Evolutionary conservation across 1,140 invertebrate genomes (phyloP), one percentile per base, ranked within the genome.

Genomic region (Drosophila mojavensis): DNA sequence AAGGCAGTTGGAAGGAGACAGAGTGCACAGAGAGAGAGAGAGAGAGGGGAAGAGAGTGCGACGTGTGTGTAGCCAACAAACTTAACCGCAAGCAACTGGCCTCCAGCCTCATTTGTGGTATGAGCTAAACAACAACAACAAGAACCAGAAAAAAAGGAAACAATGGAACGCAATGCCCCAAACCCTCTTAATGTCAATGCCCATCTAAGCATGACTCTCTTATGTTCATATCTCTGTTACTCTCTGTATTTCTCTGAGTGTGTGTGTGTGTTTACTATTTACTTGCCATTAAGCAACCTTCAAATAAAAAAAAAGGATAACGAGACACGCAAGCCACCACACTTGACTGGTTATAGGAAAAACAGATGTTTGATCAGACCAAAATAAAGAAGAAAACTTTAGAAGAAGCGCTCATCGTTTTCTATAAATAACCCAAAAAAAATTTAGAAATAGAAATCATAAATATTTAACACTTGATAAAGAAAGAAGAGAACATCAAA

Each of bases 301-400:
- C 79, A 88, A 88, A 88, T 89, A 39, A 88, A 88, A 89, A 89
- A 88, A 89, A 89, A 89, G 85, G 81, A 89, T 89, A 89, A 89
- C 84, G 78, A 89, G 78, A 84, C 80, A 89, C 84, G 78, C 84
- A 84, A 79, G 68, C 6, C 11, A 47, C 7, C 7, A 5, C 20
- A 47, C 15, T 17, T 47, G 43, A 5, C 20, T 26, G 10, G 36
- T 13, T 39, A 39, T 13, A 39, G 10, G 10, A 11, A 39, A 39
- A 39, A 39, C 36, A 39, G 36, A 17, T 47, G 24, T 6, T 50
- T 3, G 15, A 20, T 3, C 24, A 26, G 13, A 11, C 10, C 11
- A 4, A 20, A 47, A 39, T 0, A 17, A 9, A 33, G 7, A 30
- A 5, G n/a, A 2, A 17, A 20, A 15, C 7, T 47, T 45, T 45